Conservation (phyloP, 2,797 vertebrate species). For the Paratrypauchen microcephalus region DNA sequence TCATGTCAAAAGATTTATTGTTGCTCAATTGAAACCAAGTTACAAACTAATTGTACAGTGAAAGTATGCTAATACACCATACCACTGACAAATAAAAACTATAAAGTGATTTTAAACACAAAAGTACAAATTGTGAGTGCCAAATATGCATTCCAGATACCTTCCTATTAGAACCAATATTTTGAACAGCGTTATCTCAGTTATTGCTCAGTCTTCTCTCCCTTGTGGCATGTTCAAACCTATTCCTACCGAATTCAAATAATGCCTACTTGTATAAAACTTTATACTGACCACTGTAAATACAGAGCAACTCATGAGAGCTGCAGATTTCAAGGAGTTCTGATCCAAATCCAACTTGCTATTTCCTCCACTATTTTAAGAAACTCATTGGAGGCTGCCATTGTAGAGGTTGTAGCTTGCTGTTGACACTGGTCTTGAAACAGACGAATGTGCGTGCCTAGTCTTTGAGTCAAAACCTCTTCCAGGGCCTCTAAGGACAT, state of each 20-base stretch:
- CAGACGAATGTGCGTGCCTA: slow-evolving; percentile 44
- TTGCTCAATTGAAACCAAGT: too few species aligned
- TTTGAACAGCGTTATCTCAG: not conserved
- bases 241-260: not conserved
- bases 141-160: not conserved
- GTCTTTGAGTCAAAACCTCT: slow-evolving; percentile 47
- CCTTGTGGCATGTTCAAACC: not conserved
- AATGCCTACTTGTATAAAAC: too few species aligned
- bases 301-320: too few species aligned
- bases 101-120: too few species aligned
- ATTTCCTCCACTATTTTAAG: not conserved
- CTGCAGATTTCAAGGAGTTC: too few species aligned
- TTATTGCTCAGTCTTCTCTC: too few species aligned
- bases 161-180: not conserved
- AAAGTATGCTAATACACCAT: not conserved
- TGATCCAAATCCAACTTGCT: not conserved
- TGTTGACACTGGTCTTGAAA: slow-evolving; percentile 52
- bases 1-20: not conserved
- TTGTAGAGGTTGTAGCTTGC: not conserved
- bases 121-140: not conserved
- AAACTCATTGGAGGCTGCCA: not conserved
- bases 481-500: slow-evolving; percentile 61
- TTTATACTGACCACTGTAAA: too few species aligned
- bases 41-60: not conserved
- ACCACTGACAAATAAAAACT: not conserved